These are phyloP conservation scores for Porphyrio hochstetteri DNA, from an alignment of 2,113 vertebrate species.

Conservation along the genomic window DNA sequence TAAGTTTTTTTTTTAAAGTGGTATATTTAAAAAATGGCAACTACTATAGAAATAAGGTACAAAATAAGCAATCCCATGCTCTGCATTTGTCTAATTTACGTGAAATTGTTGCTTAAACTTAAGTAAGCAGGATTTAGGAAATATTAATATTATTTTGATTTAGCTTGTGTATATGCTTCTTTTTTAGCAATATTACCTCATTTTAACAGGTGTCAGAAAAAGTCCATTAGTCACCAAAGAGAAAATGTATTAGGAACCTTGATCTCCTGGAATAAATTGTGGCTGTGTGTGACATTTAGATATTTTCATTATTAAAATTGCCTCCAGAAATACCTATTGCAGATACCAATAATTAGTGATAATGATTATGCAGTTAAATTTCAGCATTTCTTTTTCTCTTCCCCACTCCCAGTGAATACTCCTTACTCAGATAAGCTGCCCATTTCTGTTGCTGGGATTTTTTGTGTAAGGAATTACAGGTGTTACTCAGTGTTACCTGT, in stretches of 20 bases:
- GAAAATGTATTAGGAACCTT: neutral
- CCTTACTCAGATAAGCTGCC: neutral
- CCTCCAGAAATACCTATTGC: neutral
- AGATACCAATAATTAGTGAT: neutral
- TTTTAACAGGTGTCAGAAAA: neutral
- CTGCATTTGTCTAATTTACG: neutral
- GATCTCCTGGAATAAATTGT: neutral
- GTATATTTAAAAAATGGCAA: neutral
- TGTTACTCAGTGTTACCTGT: constrained; percentile 10
- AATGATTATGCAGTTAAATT: neutral
- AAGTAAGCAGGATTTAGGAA: neutral
- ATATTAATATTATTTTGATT: neutral
- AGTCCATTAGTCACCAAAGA: neutral
- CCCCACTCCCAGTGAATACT: neutral
- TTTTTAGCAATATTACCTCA: neutral
- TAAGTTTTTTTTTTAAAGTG: too few relatives aligned
- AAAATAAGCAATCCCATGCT: neutral
- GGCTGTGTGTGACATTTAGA: neutral
- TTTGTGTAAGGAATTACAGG: neutral
- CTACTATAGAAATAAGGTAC: neutral
- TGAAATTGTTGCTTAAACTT: neutral
- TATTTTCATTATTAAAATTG: neutral
- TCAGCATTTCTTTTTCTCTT: neutral
- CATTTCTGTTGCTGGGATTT: neutral
- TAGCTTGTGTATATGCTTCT: neutral